phyloP scores from a whole-genome alignment of 2,888 invertebrate species.

The Ectemnius lituratus region DNA sequence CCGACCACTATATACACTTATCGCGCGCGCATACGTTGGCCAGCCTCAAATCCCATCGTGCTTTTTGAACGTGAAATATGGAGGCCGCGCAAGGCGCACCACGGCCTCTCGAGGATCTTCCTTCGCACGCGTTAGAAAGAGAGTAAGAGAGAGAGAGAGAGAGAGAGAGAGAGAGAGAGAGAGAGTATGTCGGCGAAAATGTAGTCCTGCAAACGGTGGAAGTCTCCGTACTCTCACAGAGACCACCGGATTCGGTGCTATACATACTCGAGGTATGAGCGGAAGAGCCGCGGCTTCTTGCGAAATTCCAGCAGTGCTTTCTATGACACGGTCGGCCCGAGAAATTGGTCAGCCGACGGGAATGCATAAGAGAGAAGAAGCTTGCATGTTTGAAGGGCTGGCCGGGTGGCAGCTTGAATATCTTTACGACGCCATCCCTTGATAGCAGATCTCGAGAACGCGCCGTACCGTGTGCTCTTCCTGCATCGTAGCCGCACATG shows the following conservation, averaged over 20 bases:
- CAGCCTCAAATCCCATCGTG: conserved; percentile 68
- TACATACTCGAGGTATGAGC: conserved; percentile 12
- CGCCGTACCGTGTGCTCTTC: too few relatives aligned
- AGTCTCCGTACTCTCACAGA: conserved; percentile 10
- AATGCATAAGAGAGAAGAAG: conserved; percentile 15
- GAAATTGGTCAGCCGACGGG: conserved; percentile 45
- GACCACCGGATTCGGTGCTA: not conserved
- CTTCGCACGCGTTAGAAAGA: not conserved
- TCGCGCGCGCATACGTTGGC: conserved; percentile 66
- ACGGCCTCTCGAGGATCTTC: conserved; percentile 51
- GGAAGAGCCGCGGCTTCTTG: conserved; percentile 45
- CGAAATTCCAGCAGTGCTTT: conserved; percentile 31
- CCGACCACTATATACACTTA: conserved; percentile 64
- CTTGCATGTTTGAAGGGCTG: conserved; percentile 12
- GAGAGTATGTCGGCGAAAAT: conserved; percentile 44
- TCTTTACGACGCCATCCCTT: conserved; percentile 1
- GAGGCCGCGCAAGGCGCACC: conserved; percentile 41
- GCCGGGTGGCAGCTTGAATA: not conserved
- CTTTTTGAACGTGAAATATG: conserved; percentile 67
- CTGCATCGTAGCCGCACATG: too few relatives aligned
- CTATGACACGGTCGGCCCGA: conserved; percentile 27
- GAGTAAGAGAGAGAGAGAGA: not conserved
- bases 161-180: too few relatives aligned
- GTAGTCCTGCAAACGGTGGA: conserved; percentile 33
- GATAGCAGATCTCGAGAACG: not conserved